Evolutionary conservation across 2,888 invertebrate species (phyloP).

Genomic region (Bombyx huttoni): DNA sequence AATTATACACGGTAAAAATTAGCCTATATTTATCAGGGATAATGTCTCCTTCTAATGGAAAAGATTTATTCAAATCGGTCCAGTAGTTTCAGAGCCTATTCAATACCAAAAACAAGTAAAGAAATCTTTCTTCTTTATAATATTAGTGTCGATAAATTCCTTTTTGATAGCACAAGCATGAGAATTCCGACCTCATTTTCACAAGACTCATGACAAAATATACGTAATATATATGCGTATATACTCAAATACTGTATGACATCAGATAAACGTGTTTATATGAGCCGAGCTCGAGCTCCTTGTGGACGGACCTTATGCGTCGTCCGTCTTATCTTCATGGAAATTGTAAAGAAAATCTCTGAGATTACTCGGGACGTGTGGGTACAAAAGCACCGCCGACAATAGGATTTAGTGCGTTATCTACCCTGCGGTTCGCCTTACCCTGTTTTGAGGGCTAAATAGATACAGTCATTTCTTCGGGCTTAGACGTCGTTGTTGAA

Average conservation of each 20-base stretch:
- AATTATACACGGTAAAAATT: too few relatives aligned
- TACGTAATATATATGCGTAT: not conserved
- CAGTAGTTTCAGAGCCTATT: too few relatives aligned
- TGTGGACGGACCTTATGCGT: not conserved
- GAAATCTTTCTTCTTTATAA: too few relatives aligned
- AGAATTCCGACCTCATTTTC: too few relatives aligned
- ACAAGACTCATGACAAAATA: too few relatives aligned
- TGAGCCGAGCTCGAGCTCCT: not conserved
- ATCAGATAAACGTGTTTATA: not conserved
- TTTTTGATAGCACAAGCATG: too few relatives aligned
- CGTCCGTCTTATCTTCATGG: conserved; percentile 6
- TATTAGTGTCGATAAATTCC: too few relatives aligned
- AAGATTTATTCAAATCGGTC: too few relatives aligned
- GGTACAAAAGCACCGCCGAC: conserved; percentile 8
- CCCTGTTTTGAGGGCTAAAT: not conserved
- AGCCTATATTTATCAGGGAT: too few relatives aligned
- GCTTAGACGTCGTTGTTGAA: not conserved
- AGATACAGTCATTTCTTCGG: not conserved
- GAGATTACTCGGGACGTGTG: conserved; percentile 7
- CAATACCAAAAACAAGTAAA: too few relatives aligned
- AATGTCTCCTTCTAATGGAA: too few relatives aligned
- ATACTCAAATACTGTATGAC: not conserved
- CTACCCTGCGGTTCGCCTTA: conserved; percentile 1
- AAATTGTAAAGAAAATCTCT: conserved; percentile 12
- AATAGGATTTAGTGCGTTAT: conserved; percentile 12